Evolutionary conservation across 2,113 vertebrate species (phyloP), one percentile per base, ranked within the genome.

Genomic region (Fukomys damarensis): DNA sequence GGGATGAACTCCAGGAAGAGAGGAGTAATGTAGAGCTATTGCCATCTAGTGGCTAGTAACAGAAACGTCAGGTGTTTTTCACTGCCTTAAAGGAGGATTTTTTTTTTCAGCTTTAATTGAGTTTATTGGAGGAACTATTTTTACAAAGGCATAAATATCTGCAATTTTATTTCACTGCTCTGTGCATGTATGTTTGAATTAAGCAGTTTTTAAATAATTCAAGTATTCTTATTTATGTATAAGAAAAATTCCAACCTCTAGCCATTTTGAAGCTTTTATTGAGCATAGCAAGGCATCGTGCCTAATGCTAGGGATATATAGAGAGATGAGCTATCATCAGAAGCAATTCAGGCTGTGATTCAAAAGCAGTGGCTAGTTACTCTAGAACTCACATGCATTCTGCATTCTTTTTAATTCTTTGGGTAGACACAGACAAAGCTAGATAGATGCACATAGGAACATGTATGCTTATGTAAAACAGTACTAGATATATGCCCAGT

Each of bases 41-140:
- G 97, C 97, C 98, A 97, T 97, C 98, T 98, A 96, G 87, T 93
- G 98, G 90, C 59, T 14, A 22, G 11, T 19, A 12, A 4, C 2
- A 52, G 41, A 91, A 83, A 72, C 10, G 46, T 9, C 24, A 4
- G 43, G 17, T 1, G 6, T 14, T 92, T 95, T 86, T 74, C 58
- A 38, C 4, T 58, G 56, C 1, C 46, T 49, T 43, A 56, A 65
- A 11, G 82, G 35, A 80, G n/a, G n/a, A n/a, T n/a, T n/a, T n/a
- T n/a, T n/a, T n/a, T n/a, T n/a, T n/a, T n/a, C n/a, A n/a, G n/a
- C n/a, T n/a, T n/a, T n/a, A n/a, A n/a, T n/a, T n/a, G n/a, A n/a
- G n/a, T n/a, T n/a, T n/a, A n/a, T n/a, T n/a, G n/a, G n/a, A 66
- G 30, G 2, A 70, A 52, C 32, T 54, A 35, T 76, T 89, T 96